Evolutionary conservation across 2,797 vertebrate species (phyloP), one percentile per base, ranked within the genome.

Genomic region (Lagocephalus sceleratus): DNA sequence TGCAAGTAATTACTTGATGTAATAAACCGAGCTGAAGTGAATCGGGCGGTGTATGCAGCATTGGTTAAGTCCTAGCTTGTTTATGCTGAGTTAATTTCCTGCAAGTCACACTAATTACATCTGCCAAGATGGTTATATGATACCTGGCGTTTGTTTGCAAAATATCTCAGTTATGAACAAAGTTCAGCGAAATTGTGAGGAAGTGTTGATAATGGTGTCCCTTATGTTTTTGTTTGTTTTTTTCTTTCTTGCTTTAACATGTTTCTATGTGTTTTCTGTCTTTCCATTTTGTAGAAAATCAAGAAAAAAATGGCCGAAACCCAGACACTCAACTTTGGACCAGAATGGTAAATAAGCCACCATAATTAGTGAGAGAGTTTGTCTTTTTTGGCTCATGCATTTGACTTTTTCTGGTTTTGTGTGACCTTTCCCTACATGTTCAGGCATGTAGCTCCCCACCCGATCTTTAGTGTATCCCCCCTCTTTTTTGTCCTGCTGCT

Each of bases 321-420:
- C 71, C 97, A 99, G 90, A 99, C 96, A 68, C 95, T 99, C 90
- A 99, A 98, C 92, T 99, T 99, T 83, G 97, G 97, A 90, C 97
- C 97, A 88, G 97, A 99, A 94, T 99, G 97, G 97, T 98, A 87
- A 94, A 87, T 91, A 23, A 63, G 50, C 21, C 63, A 9, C 5
- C 25, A 41, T 51, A 1, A 57, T 40, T 58, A 39, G 11, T 39
- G 7, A 8, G 38, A 14, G 14, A 15, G 11, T 39, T 6, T 39
- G 38, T 9, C 38, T 15, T 39, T 3, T 15, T 39, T 39, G 38
- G 38, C 29, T 35, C 10, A n/a, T n/a, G n/a, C n/a, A n/a, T n/a
- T n/a, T n/a, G n/a, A n/a, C 10, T 35, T 39, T 39, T 41, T 41
- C 4, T 6, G 15, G 39, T 5, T 17, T 16, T 17, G 19, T 57